Evolutionary conservation across 2,888 invertebrate species (phyloP).

Genomic region (Troides aeacus): DNA sequence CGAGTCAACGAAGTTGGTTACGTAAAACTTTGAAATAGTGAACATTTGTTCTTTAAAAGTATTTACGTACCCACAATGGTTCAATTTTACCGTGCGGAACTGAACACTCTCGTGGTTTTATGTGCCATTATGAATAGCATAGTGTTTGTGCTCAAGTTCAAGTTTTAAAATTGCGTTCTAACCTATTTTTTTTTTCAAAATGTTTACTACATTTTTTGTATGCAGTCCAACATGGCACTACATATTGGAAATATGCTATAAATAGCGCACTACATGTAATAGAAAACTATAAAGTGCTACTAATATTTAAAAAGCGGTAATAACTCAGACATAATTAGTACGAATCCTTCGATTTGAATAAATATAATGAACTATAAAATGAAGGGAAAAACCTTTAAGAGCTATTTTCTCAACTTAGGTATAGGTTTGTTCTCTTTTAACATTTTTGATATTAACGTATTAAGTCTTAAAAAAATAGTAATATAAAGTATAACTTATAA

Average conservation of each 20-base stretch:
- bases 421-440: too few species aligned
- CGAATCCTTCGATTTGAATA: too few species aligned
- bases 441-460: too few species aligned
- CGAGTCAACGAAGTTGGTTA: slow-evolving; percentile 12
- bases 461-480: too few species aligned
- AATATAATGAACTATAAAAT: too few species aligned
- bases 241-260: not conserved
- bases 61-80: slow-evolving; percentile 21
- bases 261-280: not conserved
- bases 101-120: slow-evolving; percentile 6
- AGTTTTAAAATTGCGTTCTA: slow-evolving; percentile 1
- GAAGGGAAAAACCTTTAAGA: too few species aligned
- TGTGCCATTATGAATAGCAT: not conserved
- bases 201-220: not conserved
- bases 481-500: too few species aligned
- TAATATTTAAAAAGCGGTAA: too few species aligned
- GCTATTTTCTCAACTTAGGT: too few species aligned
- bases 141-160: slow-evolving; percentile 11
- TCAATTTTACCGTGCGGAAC: slow-evolving; percentile 13
- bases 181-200: not conserved
- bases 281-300: too few species aligned
- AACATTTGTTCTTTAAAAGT: slow-evolving; percentile 23
- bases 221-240: not conserved
- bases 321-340: too few species aligned
- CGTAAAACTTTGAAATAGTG: slow-evolving; percentile 24